Evolutionary conservation across 1,140 invertebrate species (phyloP).

Genomic region (Callitettix versicolor): DNA sequence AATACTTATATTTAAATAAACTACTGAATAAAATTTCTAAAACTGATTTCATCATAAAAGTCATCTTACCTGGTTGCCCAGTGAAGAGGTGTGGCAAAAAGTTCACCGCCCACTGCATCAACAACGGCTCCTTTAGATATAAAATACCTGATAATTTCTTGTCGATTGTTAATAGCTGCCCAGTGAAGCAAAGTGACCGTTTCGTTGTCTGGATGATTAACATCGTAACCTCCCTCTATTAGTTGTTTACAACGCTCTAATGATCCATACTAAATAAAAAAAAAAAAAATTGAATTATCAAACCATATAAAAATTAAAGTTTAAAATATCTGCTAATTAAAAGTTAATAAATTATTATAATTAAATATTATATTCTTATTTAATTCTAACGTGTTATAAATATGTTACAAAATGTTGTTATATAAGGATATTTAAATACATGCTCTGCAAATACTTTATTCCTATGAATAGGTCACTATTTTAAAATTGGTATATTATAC

Average conservation of each 20-base stretch:
- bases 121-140: slow-evolving; percentile 79
- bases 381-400: too few species aligned
- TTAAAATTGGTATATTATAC: too few species aligned
- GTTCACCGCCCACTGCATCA: slow-evolving; percentile 89
- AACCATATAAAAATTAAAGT: background rate
- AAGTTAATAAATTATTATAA: too few species aligned
- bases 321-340: background rate
- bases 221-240: slow-evolving; percentile 78
- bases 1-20: too few species aligned
- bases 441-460: too few species aligned
- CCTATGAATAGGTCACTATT: too few species aligned
- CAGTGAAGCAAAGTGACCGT: slow-evolving; percentile 96
- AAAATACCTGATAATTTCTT: slow-evolving; percentile 83
- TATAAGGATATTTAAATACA: too few species aligned
- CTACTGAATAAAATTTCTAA: too few species aligned
- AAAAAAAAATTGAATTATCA: background rate
- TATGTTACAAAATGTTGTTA: too few species aligned
- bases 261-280: slow-evolving; percentile 20
- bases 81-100: slow-evolving; percentile 90
- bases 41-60: too few species aligned
- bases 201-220: slow-evolving; percentile 79
- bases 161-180: slow-evolving; percentile 96
- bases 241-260: slow-evolving; percentile 35
- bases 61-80: slow-evolving; percentile 93
- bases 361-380: too few species aligned